These are phyloP conservation scores for Drosophila sechellia DNA, from an alignment of 1,140 invertebrate genomes.

Conservation along the genomic window DNA sequence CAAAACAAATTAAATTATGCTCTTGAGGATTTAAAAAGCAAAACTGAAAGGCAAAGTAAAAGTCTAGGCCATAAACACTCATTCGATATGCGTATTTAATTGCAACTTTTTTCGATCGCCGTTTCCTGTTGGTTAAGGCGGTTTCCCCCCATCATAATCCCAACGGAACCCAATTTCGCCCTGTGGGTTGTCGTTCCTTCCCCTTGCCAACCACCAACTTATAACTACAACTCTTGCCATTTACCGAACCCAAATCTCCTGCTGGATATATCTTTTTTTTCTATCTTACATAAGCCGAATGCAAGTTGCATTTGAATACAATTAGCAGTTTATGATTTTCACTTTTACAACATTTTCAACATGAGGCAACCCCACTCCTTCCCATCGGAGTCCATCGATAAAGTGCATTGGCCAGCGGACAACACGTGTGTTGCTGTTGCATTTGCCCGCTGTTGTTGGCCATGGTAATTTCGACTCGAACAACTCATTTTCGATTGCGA, in stretches of 20 bases:
- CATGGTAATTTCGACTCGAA: slow-evolving; percentile 44
- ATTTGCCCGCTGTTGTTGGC: background rate
- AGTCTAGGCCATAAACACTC: slow-evolving; percentile 56
- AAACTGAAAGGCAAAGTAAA: slow-evolving; percentile 65
- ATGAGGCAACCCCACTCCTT: slow-evolving; percentile 23
- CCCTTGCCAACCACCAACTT: background rate
- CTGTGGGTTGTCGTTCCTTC: background rate
- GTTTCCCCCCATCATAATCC: background rate
- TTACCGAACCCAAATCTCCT: slow-evolving; percentile 4
- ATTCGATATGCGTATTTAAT: slow-evolving; percentile 71
- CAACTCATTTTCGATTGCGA: slow-evolving; percentile 62
- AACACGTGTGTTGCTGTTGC: slow-evolving; percentile 32
- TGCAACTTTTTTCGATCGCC: slow-evolving; percentile 35
- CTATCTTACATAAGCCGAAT: slow-evolving; percentile 49
- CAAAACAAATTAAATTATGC: slow-evolving; percentile 77
- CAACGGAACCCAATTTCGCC: background rate
- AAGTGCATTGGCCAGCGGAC: slow-evolving; percentile 51
- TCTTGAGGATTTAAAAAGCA: slow-evolving; percentile 35
- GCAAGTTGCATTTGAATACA: slow-evolving; percentile 69
- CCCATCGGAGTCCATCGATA: slow-evolving; percentile 30
- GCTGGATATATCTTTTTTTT: background rate
- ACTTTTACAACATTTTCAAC: slow-evolving; percentile 56
- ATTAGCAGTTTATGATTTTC: slow-evolving; percentile 79
- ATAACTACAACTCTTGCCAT: slow-evolving; percentile 5
- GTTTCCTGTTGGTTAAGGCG: slow-evolving; percentile 30